phyloP scores from a whole-genome alignment of 2,113 vertebrate species.

The Lepus timidus region DNA sequence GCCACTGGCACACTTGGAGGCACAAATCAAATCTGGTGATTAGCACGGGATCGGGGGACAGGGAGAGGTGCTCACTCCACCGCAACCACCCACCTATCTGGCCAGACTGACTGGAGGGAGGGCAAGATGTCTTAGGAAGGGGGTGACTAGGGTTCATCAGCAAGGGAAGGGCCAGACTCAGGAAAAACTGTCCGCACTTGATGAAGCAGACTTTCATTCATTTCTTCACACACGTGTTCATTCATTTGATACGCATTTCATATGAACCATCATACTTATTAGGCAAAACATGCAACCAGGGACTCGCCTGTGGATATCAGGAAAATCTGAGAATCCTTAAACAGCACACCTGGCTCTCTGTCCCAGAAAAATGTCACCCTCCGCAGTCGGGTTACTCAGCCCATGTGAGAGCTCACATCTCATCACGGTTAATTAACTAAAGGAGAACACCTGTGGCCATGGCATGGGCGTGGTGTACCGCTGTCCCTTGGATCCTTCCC shows the following conservation, averaged over 20 bases:
- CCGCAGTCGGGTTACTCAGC: not conserved
- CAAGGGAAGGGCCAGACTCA: not conserved
- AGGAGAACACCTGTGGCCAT: not conserved
- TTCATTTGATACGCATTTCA: not conserved
- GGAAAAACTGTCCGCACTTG: not conserved
- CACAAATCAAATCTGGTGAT: not conserved
- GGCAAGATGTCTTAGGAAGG: not conserved
- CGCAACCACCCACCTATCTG: not conserved
- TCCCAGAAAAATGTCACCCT: not conserved
- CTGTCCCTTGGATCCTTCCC: not conserved
- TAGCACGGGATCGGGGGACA: not conserved
- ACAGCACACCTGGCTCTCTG: not conserved
- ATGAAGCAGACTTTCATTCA: not conserved
- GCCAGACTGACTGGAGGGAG: not conserved
- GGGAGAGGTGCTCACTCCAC: not conserved
- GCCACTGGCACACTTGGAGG: rapidly evolving
- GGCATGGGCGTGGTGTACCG: not conserved
- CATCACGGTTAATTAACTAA: not conserved
- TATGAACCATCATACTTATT: not conserved
- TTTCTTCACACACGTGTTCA: not conserved
- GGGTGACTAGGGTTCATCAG: not conserved
- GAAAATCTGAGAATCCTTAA: not conserved
- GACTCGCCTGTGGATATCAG: not conserved
- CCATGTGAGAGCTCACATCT: not conserved
- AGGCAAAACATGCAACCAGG: not conserved